Percentiles rank a stretch among this genome's conserved stretches.
Conservation (phyloP, 2,797 vertebrate species). For the Eidolon dupreanum region DNA sequence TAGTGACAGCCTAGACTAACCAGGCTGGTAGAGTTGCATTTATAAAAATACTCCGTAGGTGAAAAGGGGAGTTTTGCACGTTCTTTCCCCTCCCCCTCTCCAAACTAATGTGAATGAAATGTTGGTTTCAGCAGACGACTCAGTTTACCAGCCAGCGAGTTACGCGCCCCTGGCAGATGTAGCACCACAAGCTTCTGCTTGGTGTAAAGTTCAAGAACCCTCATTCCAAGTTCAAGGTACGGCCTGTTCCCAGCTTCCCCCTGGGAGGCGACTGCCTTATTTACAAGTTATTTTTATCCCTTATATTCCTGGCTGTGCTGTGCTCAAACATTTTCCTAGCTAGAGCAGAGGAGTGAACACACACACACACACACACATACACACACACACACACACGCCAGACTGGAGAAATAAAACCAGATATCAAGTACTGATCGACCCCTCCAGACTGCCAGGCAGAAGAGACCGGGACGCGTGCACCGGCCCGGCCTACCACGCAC, state of each 20-base stretch:
- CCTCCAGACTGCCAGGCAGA: constrained; percentile 10
- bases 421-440: constrained; percentile 30
- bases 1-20: background rate
- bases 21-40: background rate
- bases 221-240: constrained; percentile 20
- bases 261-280: background rate
- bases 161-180: too few species aligned
- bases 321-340: background rate
- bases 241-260: background rate
- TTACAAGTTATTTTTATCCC: constrained; percentile 39
- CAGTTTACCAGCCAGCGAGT: constrained; percentile 23
- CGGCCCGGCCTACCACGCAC: constrained; percentile 61
- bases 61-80: background rate
- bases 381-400: background rate
- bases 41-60: background rate
- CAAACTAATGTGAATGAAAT: background rate
- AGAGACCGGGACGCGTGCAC: background rate
- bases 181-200: background rate
- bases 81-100: background rate
- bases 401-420: constrained; percentile 21
- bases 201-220: background rate
- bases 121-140: background rate
- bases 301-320: background rate
- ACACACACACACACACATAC: background rate
- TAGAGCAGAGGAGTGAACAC: background rate